These are phyloP conservation scores for Adineta ricciae DNA, from an alignment of 2,888 invertebrate genomes.

Conservation along the genomic window DNA sequence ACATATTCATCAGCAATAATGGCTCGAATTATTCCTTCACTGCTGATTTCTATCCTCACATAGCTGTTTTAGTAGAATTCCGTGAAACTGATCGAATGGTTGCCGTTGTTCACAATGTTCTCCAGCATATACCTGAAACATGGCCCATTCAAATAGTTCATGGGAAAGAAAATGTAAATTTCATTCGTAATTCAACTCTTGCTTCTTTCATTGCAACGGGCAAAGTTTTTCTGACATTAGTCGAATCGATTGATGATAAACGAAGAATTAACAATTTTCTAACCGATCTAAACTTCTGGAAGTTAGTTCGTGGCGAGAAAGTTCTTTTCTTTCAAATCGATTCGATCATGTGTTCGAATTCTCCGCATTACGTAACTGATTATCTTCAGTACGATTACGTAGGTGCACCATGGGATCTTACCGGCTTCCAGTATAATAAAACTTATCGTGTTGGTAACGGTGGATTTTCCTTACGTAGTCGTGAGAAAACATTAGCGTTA, in stretches of 20 bases:
- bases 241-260: not conserved
- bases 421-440: no score
- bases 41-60: not conserved
- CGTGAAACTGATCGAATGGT: not conserved
- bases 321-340: not conserved
- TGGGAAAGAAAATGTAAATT: not conserved
- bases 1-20: no score
- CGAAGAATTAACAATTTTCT: not conserved
- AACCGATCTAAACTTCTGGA: not conserved
- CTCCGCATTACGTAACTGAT: not conserved
- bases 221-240: not conserved
- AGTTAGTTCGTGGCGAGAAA: not conserved
- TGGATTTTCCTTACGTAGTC: not conserved
- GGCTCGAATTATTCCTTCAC: no score
- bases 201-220: not conserved
- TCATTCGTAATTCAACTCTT: not conserved
- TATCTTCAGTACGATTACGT: not conserved
- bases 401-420: not conserved
- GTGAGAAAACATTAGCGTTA: not conserved
- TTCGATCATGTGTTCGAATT: slow-evolving; percentile 3
- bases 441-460: not conserved
- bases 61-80: not conserved
- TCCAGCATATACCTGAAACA: not conserved
- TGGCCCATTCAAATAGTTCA: slow-evolving; percentile 10
- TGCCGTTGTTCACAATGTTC: not conserved